phyloP scores from a whole-genome alignment of 1,140 invertebrate genomes.

The Cydia splendana region DNA sequence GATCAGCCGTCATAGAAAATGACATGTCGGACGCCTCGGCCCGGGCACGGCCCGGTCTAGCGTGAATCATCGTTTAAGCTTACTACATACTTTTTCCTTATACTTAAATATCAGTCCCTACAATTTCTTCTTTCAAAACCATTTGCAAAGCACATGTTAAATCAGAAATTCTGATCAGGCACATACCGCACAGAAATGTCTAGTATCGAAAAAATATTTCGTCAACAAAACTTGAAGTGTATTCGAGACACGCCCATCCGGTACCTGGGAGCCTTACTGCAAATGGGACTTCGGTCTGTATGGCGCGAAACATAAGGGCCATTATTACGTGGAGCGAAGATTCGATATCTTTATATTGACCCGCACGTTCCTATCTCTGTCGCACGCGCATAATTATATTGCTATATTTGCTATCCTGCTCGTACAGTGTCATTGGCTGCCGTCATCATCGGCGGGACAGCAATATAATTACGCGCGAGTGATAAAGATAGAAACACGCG shows the following conservation, averaged over 20 bases:
- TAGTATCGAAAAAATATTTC: conserved; percentile 25
- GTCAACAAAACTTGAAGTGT: neutral
- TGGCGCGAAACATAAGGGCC: neutral
- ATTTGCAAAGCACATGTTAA: conserved; percentile 14
- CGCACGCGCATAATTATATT: no score
- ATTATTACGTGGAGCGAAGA: neutral
- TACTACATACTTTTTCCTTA: no score
- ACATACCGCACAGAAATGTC: neutral
- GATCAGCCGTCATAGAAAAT: no score
- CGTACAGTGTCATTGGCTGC: no score
- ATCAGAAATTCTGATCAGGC: neutral
- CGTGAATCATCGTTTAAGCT: no score
- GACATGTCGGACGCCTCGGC: no score
- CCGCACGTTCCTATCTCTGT: no score
- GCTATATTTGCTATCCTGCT: no score
- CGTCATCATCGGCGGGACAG: no score
- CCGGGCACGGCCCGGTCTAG: no score
- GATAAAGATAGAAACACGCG: no score
- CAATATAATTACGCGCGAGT: no score
- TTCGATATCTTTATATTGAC: neutral
- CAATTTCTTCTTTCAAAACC: neutral
- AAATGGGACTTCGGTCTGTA: neutral
- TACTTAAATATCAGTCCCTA: neutral
- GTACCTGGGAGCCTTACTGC: conserved; percentile 15
- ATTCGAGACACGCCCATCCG: conserved; percentile 18